These are phyloP conservation scores for Vulpes vulpes DNA, from an alignment of 2,113 vertebrate genomes.

Conservation along the genomic window DNA sequence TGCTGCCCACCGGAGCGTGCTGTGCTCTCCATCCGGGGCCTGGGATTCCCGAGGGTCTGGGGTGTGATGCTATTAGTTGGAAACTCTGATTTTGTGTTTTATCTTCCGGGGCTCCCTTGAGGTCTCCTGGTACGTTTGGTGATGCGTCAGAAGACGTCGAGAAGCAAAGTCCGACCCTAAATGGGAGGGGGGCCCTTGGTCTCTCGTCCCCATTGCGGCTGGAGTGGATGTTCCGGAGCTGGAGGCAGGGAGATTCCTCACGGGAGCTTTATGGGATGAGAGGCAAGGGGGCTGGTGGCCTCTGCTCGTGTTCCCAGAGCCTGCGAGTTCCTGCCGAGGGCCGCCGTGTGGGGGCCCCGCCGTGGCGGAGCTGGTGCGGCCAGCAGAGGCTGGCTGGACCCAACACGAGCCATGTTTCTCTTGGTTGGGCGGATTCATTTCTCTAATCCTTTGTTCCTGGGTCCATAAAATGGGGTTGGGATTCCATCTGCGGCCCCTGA, in stretches of 20 bases:
- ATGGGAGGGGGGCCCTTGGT: rapidly evolving
- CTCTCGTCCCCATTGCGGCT: not conserved
- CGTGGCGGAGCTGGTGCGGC: rapidly evolving
- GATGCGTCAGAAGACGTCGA: not conserved
- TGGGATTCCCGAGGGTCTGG: not conserved
- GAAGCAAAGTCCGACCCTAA: not conserved
- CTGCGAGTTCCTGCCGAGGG: not conserved
- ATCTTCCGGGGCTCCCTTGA: not conserved
- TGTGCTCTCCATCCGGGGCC: not conserved
- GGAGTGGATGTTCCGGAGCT: not conserved
- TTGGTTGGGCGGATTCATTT: not conserved
- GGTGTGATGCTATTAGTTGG: no score
- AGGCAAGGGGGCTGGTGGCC: no score
- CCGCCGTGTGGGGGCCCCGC: rapidly evolving
- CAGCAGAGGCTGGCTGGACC: not conserved
- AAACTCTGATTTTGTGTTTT: not conserved
- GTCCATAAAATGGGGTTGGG: conserved; percentile 48
- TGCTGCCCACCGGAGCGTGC: not conserved
- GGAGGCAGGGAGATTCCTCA: not conserved
- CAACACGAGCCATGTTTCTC: not conserved
- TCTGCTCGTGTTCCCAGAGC: not conserved
- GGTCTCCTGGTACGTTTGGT: not conserved
- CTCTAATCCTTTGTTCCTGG: not conserved
- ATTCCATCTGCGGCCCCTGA: not conserved
- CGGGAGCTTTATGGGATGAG: not conserved